Conservation (phyloP, 2,888 invertebrate genomes). For the Dugesia japonica region DNA sequence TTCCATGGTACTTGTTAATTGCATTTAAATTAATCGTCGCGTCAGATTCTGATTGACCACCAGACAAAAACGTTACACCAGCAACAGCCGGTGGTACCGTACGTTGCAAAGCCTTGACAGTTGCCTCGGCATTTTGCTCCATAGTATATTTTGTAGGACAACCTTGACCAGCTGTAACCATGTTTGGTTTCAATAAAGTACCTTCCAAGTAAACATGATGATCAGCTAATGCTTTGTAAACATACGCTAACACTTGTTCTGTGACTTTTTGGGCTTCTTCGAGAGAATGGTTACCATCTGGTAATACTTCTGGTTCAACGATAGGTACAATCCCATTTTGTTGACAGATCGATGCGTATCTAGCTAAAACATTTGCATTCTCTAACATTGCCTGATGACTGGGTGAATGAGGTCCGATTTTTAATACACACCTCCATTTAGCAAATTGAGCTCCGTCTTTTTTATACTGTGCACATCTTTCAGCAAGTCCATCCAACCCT, state of each 20-base stretch:
- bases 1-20: constrained; percentile 65
- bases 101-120: constrained; percentile 74
- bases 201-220: constrained; percentile 95
- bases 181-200: constrained; percentile 91
- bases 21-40: constrained; percentile 86
- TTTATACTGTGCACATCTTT: constrained; percentile 87
- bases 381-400: constrained; percentile 75
- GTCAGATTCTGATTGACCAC: constrained; percentile 94
- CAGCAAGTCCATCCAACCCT: constrained; percentile 78
- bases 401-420: constrained; percentile 75
- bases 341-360: constrained; percentile 79
- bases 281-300: constrained; percentile 89
- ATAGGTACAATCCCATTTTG: constrained; percentile 76
- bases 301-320: constrained; percentile 91
- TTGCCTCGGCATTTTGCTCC: constrained; percentile 72
- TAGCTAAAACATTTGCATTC: constrained; percentile 85
- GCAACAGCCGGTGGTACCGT: constrained; percentile 89
- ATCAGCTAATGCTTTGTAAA: constrained; percentile 85
- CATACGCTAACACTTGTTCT: constrained; percentile 64
- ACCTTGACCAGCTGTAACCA: constrained; percentile 81
- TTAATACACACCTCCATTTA: constrained; percentile 90
- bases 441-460: constrained; percentile 91
- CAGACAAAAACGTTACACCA: constrained; percentile 87
- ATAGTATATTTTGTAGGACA: constrained; percentile 58
- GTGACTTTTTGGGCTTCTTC: constrained; percentile 72